Evolutionary conservation across 2,888 invertebrate genomes (phyloP).

Genomic region (Gandaritis pyraliata): DNA sequence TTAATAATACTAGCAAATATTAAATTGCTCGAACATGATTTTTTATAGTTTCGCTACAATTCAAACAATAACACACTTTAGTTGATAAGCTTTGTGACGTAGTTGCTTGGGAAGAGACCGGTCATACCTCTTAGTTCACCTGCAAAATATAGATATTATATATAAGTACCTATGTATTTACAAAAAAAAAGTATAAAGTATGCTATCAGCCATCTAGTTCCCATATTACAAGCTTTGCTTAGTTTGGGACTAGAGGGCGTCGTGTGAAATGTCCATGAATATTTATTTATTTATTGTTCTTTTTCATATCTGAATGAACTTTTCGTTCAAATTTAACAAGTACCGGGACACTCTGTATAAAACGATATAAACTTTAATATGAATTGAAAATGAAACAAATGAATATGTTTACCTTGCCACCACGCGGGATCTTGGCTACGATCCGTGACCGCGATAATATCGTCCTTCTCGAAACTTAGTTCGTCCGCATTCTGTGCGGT

Average conservation of each 20-base stretch:
- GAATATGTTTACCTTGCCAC: constrained; percentile 88
- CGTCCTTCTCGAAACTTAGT: constrained; percentile 95
- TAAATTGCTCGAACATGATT: neutral
- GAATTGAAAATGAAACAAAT: neutral
- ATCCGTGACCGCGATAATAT: constrained; percentile 94
- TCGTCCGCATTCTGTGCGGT: constrained; percentile 98
- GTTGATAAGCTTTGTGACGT: constrained; percentile 87
- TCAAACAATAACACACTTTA: constrained; percentile 49
- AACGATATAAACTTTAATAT: too few relatives aligned
- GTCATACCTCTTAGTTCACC: constrained; percentile 95
- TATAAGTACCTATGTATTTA: too few relatives aligned
- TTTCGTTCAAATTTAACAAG: too few relatives aligned
- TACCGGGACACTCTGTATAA: too few relatives aligned
- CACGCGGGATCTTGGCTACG: constrained; percentile 96
- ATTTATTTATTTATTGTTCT: too few relatives aligned
- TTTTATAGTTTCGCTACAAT: neutral
- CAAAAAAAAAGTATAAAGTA: too few relatives aligned
- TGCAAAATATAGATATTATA: constrained; percentile 45
- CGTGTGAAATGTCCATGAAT: too few relatives aligned
- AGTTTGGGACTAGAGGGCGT: too few relatives aligned
- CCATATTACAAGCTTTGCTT: too few relatives aligned
- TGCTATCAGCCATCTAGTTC: too few relatives aligned
- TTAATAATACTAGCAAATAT: neutral
- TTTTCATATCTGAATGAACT: too few relatives aligned
- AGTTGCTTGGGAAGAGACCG: constrained; percentile 98